A percentile compares a stretch with the other conserved stretches of the same genome.
Conservation (phyloP, 1,140 invertebrate genomes). For the Drosophila leontia region DNA sequence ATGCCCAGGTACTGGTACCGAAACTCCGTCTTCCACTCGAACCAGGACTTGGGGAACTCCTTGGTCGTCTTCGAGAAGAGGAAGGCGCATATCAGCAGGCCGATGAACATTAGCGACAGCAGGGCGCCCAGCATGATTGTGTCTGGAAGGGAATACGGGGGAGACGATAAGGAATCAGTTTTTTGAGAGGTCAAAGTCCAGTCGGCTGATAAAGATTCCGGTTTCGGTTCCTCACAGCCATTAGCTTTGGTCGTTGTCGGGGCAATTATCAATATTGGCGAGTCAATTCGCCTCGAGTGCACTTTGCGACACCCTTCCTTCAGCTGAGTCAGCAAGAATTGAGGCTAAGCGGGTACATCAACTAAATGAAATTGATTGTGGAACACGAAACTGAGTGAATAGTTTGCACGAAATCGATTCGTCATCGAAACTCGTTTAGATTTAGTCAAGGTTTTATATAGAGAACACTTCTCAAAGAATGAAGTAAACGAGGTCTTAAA, state of each 20-base stretch:
- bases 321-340: slow-evolving; percentile 67
- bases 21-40: slow-evolving; percentile 85
- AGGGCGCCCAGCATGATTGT: slow-evolving; percentile 34
- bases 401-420: neutral
- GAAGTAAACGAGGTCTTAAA: neutral
- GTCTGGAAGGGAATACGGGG: slow-evolving; percentile 13
- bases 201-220: slow-evolving; percentile 33
- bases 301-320: slow-evolving; percentile 60
- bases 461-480: neutral
- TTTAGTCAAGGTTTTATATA: neutral
- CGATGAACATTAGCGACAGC: slow-evolving; percentile 47
- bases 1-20: slow-evolving; percentile 86
- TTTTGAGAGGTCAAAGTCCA: slow-evolving; percentile 31
- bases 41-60: slow-evolving; percentile 79
- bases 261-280: slow-evolving; percentile 53
- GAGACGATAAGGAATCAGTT: slow-evolving; percentile 24
- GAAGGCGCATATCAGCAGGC: slow-evolving; percentile 61
- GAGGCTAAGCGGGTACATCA: slow-evolving; percentile 5
- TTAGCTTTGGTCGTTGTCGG: slow-evolving; percentile 8
- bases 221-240: slow-evolving; percentile 11
- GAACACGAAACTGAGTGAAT: neutral
- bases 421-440: neutral
- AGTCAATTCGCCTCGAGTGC: slow-evolving; percentile 53
- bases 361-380: neutral
- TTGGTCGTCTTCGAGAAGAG: slow-evolving; percentile 81